Percentiles rank a stretch among this genome's conserved stretches.
Evolutionary conservation across 2,113 vertebrate species (phyloP).

Genomic region (Perccottus glenii): DNA sequence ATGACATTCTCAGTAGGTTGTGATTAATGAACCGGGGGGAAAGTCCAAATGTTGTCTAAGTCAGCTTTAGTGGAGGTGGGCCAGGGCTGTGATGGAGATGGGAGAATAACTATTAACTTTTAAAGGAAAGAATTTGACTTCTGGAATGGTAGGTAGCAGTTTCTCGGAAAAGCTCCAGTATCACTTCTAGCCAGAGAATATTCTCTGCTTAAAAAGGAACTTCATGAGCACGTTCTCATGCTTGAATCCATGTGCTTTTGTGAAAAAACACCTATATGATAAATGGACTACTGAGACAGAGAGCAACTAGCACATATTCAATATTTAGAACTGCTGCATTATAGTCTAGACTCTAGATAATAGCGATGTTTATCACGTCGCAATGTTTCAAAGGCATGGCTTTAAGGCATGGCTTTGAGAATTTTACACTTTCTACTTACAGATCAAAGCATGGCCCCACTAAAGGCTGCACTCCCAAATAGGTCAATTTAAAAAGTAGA

Average conservation of each 20-base stretch:
- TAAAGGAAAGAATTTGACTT: slow-evolving; percentile 43
- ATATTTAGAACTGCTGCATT: not conserved
- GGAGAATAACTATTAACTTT: slow-evolving; percentile 19
- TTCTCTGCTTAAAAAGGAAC: slow-evolving; percentile 16
- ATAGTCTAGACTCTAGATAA: not conserved
- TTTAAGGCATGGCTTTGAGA: slow-evolving; percentile 8
- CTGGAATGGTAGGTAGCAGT: slow-evolving; percentile 43
- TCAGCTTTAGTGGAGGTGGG: not conserved
- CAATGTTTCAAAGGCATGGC: slow-evolving; percentile 14
- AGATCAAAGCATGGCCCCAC: not conserved
- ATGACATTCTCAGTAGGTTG: not conserved
- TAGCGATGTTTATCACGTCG: slow-evolving; percentile 6
- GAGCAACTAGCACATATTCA: not conserved
- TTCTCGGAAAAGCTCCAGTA: slow-evolving; percentile 41
- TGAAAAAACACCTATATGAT: slow-evolving; percentile 1
- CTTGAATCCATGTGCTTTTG: not conserved
- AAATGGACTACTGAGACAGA: not conserved
- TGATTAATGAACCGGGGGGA: slow-evolving; percentile 11
- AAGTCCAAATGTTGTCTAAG: slow-evolving; percentile 14
- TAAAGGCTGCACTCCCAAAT: not conserved
- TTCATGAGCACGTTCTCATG: slow-evolving; percentile 35
- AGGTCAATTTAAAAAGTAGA: not conserved
- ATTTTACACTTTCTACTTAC: slow-evolving; percentile 4
- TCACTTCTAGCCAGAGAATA: slow-evolving; percentile 16
- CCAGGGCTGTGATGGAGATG: slow-evolving; percentile 30